Evolutionary conservation across 2,113 vertebrate genomes (phyloP).

Genomic region (Tinamus guttatus): DNA sequence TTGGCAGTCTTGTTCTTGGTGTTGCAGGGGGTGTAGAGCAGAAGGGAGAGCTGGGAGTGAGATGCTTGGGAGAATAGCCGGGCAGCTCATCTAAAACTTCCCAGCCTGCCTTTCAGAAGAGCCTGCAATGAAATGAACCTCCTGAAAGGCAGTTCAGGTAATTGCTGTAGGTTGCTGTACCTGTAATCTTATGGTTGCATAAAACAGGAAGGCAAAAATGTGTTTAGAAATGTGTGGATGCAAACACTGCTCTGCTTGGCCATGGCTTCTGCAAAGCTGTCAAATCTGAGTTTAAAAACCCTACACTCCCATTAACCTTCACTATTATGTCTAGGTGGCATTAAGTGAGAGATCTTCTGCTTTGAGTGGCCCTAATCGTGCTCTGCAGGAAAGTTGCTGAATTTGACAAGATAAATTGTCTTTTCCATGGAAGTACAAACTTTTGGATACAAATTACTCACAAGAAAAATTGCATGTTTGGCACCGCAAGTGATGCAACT

Average conservation of each 20-base stretch:
- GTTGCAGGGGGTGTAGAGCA: neutral
- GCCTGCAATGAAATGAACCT: neutral
- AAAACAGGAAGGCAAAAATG: neutral
- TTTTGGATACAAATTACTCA: neutral
- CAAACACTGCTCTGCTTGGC: neutral
- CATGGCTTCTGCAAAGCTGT: neutral
- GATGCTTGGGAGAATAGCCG: neutral
- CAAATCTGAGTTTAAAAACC: too few species aligned
- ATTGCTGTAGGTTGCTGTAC: neutral
- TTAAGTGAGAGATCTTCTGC: neutral
- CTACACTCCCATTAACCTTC: neutral
- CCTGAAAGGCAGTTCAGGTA: neutral
- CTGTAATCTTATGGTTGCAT: neutral
- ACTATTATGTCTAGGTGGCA: neutral
- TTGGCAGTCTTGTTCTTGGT: neutral
- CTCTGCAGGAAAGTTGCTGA: neutral
- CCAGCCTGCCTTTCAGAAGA: conserved; percentile 27
- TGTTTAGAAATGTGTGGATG: neutral
- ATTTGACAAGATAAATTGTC: neutral
- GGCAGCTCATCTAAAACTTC: neutral
- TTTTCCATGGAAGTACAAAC: neutral
- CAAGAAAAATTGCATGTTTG: neutral
- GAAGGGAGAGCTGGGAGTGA: neutral
- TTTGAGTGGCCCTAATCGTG: neutral
- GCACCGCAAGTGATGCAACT: neutral